Evolutionary conservation across 2,113 vertebrate species (phyloP).

Genomic region (Channa maculata): DNA sequence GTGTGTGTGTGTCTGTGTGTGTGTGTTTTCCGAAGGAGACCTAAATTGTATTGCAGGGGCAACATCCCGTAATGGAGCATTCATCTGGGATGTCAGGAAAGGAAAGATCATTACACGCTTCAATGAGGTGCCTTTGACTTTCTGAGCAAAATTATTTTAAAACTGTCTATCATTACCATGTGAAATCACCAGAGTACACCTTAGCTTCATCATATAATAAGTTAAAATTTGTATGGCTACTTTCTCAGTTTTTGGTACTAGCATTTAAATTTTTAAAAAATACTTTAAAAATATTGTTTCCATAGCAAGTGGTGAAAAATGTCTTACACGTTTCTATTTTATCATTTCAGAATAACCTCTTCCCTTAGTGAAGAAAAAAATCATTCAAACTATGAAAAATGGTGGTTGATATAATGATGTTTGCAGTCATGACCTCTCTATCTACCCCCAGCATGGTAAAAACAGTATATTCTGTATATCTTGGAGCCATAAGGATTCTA

Average conservation of each 20-base stretch:
- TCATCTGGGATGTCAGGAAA: conserved; percentile 96
- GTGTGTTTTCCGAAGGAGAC: conserved; percentile 83
- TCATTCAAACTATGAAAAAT: background rate
- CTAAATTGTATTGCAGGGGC: conserved; percentile 96
- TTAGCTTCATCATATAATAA: background rate
- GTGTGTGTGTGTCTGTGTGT: background rate
- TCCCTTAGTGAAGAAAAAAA: background rate
- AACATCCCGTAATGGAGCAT: conserved; percentile 93
- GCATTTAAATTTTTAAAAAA: background rate
- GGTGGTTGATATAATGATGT: background rate
- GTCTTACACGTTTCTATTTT: background rate
- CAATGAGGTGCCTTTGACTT: conserved; percentile 85
- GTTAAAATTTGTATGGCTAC: background rate
- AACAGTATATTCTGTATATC: conserved; percentile 98
- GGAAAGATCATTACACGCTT: conserved; percentile 96
- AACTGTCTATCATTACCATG: background rate
- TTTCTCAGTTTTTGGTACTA: background rate
- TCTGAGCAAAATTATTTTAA: background rate
- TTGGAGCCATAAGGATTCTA: conserved; percentile 99
- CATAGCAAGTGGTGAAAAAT: background rate
- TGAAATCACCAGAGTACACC: background rate
- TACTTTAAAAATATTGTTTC: background rate
- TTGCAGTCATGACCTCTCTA: background rate
- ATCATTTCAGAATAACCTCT: background rate
- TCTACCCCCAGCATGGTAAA: conserved; percentile 90